Base-by-base conservation (phyloP, 2,113 vertebrate species). In the Sinocyclocheilus rhinocerous region DNA sequence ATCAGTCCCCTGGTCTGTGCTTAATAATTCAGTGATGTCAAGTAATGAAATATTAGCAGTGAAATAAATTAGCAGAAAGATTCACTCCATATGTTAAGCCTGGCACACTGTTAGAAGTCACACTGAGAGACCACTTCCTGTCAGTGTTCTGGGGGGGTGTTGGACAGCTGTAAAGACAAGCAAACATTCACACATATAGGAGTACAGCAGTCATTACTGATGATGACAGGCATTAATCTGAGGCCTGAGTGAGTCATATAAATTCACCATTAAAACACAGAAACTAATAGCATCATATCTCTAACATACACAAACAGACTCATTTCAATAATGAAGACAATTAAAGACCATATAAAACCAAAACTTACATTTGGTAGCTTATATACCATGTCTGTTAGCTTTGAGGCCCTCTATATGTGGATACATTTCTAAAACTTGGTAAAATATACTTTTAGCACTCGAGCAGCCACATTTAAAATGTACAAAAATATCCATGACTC, bases 301-400 rank as follows among this genome's bases (percentile, higher is more conserved):
- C 52, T n/a, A n/a, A n/a, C n/a, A n/a, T n/a, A n/a, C n/a, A n/a
- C n/a, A n/a, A 29, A n/a, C 52, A 80, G 7, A 16, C 20, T 42
- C 0, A 24, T 39, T 72, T 39, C 0, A 36, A 70, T 11, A 36
- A n/a, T 22, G 6, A 22, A 11, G 85, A 85, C 73, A 83, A 61
- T 89, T 89, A 89, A 81, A 90, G 90, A 88, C 26, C 18, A 5
- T 39, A 39, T 20, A 8, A 33, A 55, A 52, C 10, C 13, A 88
- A 87, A 90, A 75, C 2, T 2, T 22, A 39, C 1, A 20, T 24
- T 75, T 24, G n/a, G 39, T 15, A 48, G 72, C 22, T 22, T 72
- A 75, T 24, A 45, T 22, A 7, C 1, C 4, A 73, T 75, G 16
- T 72, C 22, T 42, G 33, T 2, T 48, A 75, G 39, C 12, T n/a